phyloP scores from a whole-genome alignment of 1,140 invertebrate genomes.

The Battus philenor region DNA sequence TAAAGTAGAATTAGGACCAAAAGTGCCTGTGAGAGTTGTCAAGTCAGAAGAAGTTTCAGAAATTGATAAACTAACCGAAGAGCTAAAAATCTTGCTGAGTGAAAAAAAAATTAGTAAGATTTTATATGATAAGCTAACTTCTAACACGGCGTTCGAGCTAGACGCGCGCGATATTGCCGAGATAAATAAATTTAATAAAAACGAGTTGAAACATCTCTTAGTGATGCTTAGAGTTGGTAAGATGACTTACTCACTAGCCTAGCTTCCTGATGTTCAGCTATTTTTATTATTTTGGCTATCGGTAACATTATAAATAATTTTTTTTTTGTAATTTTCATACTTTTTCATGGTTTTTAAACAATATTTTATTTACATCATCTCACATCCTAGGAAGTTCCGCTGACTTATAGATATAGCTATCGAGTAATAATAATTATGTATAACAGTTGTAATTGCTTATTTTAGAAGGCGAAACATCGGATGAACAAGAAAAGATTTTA shows the following conservation, averaged over 20 bases:
- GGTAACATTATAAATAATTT: not conserved
- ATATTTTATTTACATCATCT: too few species aligned
- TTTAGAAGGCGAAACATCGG: too few species aligned
- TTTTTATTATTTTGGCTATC: not conserved
- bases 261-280: not conserved
- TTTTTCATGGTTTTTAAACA: too few species aligned
- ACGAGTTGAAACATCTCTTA: constrained; percentile 42
- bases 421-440: too few species aligned
- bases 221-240: constrained; percentile 48
- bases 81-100: constrained; percentile 43
- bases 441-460: too few species aligned
- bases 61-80: constrained; percentile 36
- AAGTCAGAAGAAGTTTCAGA: constrained; percentile 23
- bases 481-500: not conserved
- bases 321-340: too few species aligned
- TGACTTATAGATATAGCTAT: too few species aligned
- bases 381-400: too few species aligned
- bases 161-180: constrained; percentile 61
- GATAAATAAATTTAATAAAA: constrained; percentile 63
- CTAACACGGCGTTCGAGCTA: constrained; percentile 62
- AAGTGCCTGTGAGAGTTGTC: constrained; percentile 27
- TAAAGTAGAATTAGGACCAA: constrained; percentile 27
- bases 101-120: constrained; percentile 57
- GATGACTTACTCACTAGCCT: not conserved
- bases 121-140: constrained; percentile 63